Evolutionary conservation across 2,797 vertebrate species (phyloP).

Genomic region (Myotis myotis): DNA sequence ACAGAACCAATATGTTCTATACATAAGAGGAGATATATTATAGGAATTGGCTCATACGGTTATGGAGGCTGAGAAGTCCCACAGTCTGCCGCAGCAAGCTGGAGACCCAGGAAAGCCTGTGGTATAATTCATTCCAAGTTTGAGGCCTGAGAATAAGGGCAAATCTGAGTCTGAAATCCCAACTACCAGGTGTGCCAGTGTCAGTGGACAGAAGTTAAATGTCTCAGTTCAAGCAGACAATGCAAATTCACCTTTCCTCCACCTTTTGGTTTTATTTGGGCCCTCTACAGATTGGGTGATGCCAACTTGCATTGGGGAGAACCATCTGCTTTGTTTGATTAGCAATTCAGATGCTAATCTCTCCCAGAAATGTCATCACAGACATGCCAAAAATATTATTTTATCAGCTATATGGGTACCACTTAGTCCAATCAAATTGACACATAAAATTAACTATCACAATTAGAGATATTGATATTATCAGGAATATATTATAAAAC

Average conservation of each 20-base stretch:
- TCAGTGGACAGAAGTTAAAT: background rate
- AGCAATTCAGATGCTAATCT: conserved; percentile 16
- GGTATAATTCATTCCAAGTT: background rate
- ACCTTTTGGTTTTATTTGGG: background rate
- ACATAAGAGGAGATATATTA: background rate
- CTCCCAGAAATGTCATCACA: background rate
- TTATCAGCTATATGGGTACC: background rate
- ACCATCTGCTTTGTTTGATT: background rate
- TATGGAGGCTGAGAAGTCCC: background rate
- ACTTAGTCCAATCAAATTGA: background rate
- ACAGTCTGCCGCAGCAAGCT: background rate
- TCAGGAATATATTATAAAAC: background rate
- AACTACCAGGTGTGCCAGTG: background rate
- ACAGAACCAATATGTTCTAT: background rate
- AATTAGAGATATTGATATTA: background rate
- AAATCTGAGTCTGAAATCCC: background rate
- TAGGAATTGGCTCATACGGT: background rate
- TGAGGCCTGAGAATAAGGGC: background rate
- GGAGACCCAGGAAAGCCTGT: background rate
- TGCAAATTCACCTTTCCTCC: background rate
- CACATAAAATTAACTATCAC: background rate
- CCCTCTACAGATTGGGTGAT: background rate
- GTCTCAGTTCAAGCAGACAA: background rate
- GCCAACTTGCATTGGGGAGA: background rate
- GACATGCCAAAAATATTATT: background rate